These are phyloP conservation scores for Euproctis similis DNA, from an alignment of 2,888 invertebrate species.

Conservation along the genomic window DNA sequence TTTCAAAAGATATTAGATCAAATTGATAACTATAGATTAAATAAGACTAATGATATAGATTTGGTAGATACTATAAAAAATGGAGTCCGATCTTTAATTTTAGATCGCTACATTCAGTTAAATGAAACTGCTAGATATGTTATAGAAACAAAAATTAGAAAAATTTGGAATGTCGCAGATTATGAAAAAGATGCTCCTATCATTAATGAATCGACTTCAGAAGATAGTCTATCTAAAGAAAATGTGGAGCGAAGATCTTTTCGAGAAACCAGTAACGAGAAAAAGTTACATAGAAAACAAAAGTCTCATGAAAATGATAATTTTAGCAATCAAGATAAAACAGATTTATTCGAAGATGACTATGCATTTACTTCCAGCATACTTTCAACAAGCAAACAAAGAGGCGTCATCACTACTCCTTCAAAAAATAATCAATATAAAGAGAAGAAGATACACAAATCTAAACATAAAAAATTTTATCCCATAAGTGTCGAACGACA, in stretches of 20 bases:
- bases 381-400: background rate
- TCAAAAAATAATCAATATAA: background rate
- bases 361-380: too few species aligned
- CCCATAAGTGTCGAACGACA: background rate
- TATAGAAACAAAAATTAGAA: background rate
- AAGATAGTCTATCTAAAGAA: too few species aligned
- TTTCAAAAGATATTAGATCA: constrained; percentile 25
- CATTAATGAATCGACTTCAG: too few species aligned
- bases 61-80: constrained; percentile 25
- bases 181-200: too few species aligned
- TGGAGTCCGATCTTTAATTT: constrained; percentile 29
- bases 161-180: too few species aligned
- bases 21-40: constrained; percentile 22
- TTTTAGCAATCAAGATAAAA: too few species aligned
- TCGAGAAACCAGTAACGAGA: too few species aligned
- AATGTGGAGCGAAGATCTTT: too few species aligned
- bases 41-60: constrained; percentile 10
- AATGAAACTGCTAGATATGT: background rate
- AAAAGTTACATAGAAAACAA: too few species aligned
- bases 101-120: constrained; percentile 28
- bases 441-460: background rate
- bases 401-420: background rate
- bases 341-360: too few species aligned
- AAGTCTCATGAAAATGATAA: too few species aligned
- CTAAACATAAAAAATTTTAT: background rate